Base-by-base conservation (phyloP, 92 coral and sea anemone genomes). In the Actinernus sp. region DNA sequence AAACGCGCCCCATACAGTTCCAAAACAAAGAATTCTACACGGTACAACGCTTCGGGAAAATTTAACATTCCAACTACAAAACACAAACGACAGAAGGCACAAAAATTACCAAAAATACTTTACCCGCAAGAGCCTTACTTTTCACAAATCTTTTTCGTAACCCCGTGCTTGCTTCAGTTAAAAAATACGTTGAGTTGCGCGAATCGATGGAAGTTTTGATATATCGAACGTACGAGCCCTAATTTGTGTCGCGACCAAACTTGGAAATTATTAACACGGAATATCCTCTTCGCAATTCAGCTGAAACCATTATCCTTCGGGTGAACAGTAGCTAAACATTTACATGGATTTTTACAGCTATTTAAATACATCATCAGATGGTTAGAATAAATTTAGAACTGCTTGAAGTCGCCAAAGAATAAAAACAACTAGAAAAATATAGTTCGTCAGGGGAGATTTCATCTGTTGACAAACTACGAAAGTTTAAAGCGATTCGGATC, bases 341-440 rank as follows among this genome's bases (percentile, higher is more conserved):
- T 75, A 90, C 96, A 89, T 85, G 92, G 96, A 84, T 90, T 90
- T 68, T 90, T 71, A 86, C 96, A 90, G 96, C 96, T 90, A 90
- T 90, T 90, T 90, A 90, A 90, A 90, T 90, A 90, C 84, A 90
- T 85, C 96, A 90, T 63, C 91, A 90, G 73, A 79, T 55, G 74
- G 71, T 73, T 67, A 81, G 96, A 81, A 90, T 90, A 90, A 89
- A 90, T 90, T 90, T 90, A 76, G 67, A 90, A 90, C 96, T 85
- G 96, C 86, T 90, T 75, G 88, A 90, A 90, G 72, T 90, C 88
- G 86, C 38, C 60, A 90, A 90, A 90, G 92, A 90, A 80, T 65
- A 78, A 75, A 88, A 90, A 90, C 92, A 90, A 76, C 61, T 79
- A 69, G 56, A 52, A 67, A 82, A 82, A 65, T 76, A 63, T 55